A percentile compares a stretch with the other conserved stretches of the same genome.
phyloP scores from a whole-genome alignment of 2,113 vertebrate species.

The Muntiacus reevesi region DNA sequence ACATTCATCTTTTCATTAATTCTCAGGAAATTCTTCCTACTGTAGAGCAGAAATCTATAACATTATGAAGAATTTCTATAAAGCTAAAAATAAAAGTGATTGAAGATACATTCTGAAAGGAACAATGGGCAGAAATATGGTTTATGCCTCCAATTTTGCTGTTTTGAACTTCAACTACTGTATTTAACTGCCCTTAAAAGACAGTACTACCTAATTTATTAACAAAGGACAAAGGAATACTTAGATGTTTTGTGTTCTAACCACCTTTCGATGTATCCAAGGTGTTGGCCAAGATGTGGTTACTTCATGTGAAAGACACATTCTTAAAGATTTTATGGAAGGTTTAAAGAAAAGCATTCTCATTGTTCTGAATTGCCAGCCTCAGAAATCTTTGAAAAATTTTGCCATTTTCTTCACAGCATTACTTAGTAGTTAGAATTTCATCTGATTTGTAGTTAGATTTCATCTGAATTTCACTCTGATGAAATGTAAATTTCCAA shows the following conservation, averaged over 20 bases:
- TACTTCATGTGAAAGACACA: background rate
- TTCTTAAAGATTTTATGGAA: background rate
- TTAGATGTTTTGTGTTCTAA: background rate
- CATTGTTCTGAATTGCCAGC: background rate
- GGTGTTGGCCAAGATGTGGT: background rate
- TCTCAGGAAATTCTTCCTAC: background rate
- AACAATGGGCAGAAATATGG: background rate
- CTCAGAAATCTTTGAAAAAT: background rate
- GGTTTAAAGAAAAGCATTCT: background rate
- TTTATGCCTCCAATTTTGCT: background rate
- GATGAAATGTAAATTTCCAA: background rate
- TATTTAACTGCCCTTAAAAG: background rate
- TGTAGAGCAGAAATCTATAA: background rate
- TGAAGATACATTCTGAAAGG: background rate
- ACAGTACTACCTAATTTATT: background rate
- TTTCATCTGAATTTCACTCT: conserved; percentile 29
- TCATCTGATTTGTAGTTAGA: conserved; percentile 7
- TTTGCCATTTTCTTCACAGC: background rate
- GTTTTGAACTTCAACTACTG: background rate
- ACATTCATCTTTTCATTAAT: background rate
- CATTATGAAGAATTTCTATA: background rate
- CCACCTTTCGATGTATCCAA: background rate
- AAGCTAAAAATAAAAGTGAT: background rate
- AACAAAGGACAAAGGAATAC: background rate
- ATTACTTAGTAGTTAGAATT: conserved; percentile 23